Conservation (phyloP, 2,797 vertebrate species). For the Cephalopachus bancanus region DNA sequence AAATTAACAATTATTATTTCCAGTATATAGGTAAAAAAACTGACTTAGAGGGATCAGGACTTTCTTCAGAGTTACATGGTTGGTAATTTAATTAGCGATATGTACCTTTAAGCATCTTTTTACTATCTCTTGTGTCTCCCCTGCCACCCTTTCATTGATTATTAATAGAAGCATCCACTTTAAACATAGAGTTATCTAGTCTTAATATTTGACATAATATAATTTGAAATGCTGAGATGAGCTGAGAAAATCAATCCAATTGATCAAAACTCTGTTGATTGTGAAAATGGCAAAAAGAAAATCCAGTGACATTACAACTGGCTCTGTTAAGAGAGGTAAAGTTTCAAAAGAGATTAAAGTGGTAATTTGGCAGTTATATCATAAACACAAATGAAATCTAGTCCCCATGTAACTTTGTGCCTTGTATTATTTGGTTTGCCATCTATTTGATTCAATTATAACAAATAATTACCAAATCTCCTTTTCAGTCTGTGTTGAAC, state of each 20-base stretch:
- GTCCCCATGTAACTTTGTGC: conserved; percentile 46
- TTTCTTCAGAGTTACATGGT: conserved; percentile 60
- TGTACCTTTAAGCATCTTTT: conserved; percentile 48
- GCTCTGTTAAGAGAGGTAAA: conserved; percentile 36
- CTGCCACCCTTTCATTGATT: conserved; percentile 25
- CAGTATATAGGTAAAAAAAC: conserved; percentile 49
- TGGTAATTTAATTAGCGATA: conserved; percentile 66
- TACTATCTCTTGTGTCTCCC: not conserved
- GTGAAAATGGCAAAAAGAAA: conserved; percentile 66
- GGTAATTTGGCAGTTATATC: conserved; percentile 19
- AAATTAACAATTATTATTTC: conserved; percentile 63
- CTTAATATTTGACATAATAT: conserved; percentile 55
- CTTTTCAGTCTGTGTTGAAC: not conserved
- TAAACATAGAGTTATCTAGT: conserved; percentile 34
- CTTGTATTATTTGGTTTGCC: conserved; percentile 68
- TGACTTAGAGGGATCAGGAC: conserved; percentile 17
- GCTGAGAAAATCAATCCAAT: conserved; percentile 45
- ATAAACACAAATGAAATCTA: conserved; percentile 42
- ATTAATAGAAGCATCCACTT: conserved; percentile 37
- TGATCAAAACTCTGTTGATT: conserved; percentile 65
- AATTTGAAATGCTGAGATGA: conserved; percentile 62
- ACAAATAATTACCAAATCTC: conserved; percentile 72
- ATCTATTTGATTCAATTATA: conserved; percentile 70
- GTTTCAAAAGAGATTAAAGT: conserved; percentile 54
- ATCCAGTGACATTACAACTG: not conserved